Base-by-base conservation (phyloP, 2,888 invertebrate species). In the Hirudinaria manillensis region DNA sequence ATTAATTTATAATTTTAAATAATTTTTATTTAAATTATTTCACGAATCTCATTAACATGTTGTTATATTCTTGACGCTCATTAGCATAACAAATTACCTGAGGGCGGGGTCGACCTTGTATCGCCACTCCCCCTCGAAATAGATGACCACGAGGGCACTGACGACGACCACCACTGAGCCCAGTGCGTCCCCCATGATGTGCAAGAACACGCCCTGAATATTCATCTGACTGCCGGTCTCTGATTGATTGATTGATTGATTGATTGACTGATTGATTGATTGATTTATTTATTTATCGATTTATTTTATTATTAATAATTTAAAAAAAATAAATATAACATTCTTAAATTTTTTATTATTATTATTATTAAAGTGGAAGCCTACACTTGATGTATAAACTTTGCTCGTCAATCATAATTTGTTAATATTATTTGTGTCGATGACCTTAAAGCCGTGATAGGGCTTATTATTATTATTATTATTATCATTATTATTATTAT, bases 181-280 rank as follows among this genome's bases (percentile, higher is more conserved):
- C 70, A 99, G 87, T 29, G 98, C 98, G 87, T 99, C 99, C 70
- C 97, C 96, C 55, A 99, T 86, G 4, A 99, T 92, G 85, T 99
- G 99, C 75, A 99, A 88, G 85, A 98, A 99, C n/a, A 98, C 98
- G n/a, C 97, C 99, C 75, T 93, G 90, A 96, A 99, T 99, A 84
- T 99, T 99, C 91, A 99, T 91, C 84, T 95, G 93, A 3, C 91
- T 90, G 6, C 70, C 68, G 19, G 77, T 61, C 29, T 61, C 61
- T 61, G 19, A 29, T 29, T 27, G 24, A n/a, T 27, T 24, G 13
- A 16, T 7, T 21, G 13, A 56, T 24, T 56, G 29, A 16, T 2
- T 61, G 45, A 16, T 45, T 16, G 16, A 16, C 16, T 1, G 13
- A 45, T 38, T 38, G 10, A 38, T 38, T 45, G 45, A 16, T 45